phyloP scores from a whole-genome alignment of 2,888 invertebrate species.

The Drosophila hamatofila region DNA sequence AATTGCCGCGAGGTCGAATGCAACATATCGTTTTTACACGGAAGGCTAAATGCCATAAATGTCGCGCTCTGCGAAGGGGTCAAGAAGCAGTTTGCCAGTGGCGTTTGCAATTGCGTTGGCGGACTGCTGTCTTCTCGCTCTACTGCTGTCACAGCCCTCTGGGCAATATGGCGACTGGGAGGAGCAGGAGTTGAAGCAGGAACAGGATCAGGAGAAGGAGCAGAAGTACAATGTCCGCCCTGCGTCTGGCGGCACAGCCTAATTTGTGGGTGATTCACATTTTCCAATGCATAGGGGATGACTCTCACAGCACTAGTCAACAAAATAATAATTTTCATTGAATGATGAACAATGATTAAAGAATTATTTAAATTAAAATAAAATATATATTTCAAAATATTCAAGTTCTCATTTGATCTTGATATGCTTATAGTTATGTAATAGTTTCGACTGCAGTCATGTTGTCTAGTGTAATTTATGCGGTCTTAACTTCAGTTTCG shows the following conservation, averaged over 20 bases:
- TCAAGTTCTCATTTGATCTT: no score
- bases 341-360: not conserved
- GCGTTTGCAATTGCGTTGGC: conserved; percentile 16
- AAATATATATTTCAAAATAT: not conserved
- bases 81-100: conserved; percentile 58
- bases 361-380: not conserved
- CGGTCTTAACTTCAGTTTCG: conserved; percentile 24
- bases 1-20: conserved; percentile 62
- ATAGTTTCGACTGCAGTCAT: not conserved
- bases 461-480: conserved; percentile 53
- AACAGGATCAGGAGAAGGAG: conserved; percentile 4
- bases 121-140: conserved; percentile 11
- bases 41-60: conserved; percentile 64
- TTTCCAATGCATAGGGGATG: conserved; percentile 54
- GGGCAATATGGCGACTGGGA: conserved; percentile 54
- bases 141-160: conserved; percentile 29
- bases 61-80: conserved; percentile 60
- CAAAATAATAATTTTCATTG: conserved; percentile 12
- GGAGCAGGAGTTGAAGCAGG: conserved; percentile 5
- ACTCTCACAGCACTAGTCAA: conserved; percentile 45
- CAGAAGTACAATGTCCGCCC: conserved; percentile 16
- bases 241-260: conserved; percentile 59
- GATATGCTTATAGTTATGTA: not conserved
- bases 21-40: conserved; percentile 63
- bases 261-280: conserved; percentile 79